A percentile compares a stretch with the other conserved stretches of the same genome.
Conservation (phyloP, 2,888 invertebrate genomes). For the Adela reaumurella region DNA sequence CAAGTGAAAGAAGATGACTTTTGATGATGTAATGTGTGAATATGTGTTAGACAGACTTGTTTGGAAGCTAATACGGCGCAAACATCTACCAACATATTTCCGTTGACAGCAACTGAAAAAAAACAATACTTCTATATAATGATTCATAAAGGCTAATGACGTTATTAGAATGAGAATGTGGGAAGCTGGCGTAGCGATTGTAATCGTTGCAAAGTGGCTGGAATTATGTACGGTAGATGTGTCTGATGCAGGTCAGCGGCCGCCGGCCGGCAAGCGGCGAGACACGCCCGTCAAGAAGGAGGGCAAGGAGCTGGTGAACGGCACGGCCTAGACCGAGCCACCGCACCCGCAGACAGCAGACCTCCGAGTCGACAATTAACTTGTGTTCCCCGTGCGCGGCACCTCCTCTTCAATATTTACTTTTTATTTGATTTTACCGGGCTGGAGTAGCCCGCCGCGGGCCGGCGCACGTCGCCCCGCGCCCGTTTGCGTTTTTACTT, state of each 20-base stretch:
- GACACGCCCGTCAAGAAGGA: conserved; percentile 51
- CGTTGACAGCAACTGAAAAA: too few relatives aligned
- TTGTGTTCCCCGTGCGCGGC: background rate
- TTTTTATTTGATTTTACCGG: conserved; percentile 1
- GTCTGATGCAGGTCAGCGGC: conserved; percentile 2
- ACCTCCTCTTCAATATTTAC: background rate
- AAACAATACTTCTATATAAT: too few relatives aligned
- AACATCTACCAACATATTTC: too few relatives aligned
- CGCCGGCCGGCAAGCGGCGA: conserved; percentile 23
- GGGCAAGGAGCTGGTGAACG: conserved; percentile 62
- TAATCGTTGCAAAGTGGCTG: too few relatives aligned
- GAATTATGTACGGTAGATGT: background rate
- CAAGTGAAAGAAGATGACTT: too few relatives aligned
- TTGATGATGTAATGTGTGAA: too few relatives aligned
- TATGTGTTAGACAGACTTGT: too few relatives aligned
- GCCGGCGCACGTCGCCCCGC: background rate
- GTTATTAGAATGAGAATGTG: too few relatives aligned
- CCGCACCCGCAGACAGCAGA: conserved; percentile 3
- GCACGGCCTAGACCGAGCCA: conserved; percentile 47
- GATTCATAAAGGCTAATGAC: too few relatives aligned
- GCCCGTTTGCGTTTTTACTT: background rate
- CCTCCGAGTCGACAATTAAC: too few relatives aligned
- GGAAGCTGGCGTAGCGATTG: too few relatives aligned
- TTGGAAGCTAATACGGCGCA: too few relatives aligned
- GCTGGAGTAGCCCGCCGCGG: background rate